phyloP scores from a whole-genome alignment of 2,113 vertebrate genomes.

The Scatophagus argus region DNA sequence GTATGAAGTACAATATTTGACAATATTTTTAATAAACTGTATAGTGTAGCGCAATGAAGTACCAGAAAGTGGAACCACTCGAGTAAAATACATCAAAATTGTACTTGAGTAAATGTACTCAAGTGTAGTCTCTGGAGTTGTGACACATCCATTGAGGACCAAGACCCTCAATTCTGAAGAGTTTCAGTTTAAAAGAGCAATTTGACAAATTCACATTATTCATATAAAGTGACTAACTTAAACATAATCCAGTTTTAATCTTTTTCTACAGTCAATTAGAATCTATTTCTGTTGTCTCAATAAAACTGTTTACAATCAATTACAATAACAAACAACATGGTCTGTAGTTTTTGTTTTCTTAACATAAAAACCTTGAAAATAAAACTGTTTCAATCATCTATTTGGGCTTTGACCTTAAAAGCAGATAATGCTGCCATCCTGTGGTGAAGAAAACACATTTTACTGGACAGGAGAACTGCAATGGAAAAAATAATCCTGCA shows the following conservation, averaged over 20 bases:
- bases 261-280: neutral
- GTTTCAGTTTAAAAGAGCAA: neutral
- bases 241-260: neutral
- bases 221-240: too few relatives aligned
- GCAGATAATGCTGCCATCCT: slow-evolving; percentile 41
- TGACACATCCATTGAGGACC: neutral
- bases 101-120: too few relatives aligned
- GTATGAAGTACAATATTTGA: too few relatives aligned
- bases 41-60: too few relatives aligned
- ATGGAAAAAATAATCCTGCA: neutral
- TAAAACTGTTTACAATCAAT: neutral
- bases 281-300: neutral
- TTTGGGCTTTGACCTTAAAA: neutral
- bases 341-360: neutral
- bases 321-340: neutral
- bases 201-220: neutral
- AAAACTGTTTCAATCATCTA: neutral
- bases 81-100: too few relatives aligned
- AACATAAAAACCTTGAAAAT: neutral
- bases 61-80: too few relatives aligned
- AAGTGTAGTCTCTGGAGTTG: neutral
- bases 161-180: neutral
- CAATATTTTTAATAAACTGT: too few relatives aligned
- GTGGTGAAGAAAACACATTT: slow-evolving; percentile 30
- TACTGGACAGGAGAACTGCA: neutral